Percentiles rank a stretch among this genome's conserved stretches.
Evolutionary conservation across 2,888 invertebrate species (phyloP).

Genomic region (Alsophila aescularia): DNA sequence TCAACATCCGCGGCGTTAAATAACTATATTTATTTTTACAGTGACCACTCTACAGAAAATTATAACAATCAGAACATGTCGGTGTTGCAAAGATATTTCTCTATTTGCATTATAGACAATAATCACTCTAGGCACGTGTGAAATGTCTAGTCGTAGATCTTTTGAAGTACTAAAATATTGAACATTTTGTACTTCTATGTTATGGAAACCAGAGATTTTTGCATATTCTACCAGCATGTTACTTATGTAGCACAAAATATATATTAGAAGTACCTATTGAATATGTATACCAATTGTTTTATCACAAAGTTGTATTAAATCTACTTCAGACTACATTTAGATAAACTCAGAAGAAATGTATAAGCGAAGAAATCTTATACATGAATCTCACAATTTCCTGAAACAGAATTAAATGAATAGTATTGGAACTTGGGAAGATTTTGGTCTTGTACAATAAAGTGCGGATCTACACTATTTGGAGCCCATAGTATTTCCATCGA

Average conservation of each 20-base stretch:
- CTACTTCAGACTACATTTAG: slow-evolving; percentile 9
- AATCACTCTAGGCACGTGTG: slow-evolving; percentile 75
- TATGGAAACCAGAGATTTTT: slow-evolving; percentile 20
- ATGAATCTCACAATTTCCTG: background rate
- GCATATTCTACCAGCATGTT: slow-evolving; percentile 15
- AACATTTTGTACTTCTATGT: slow-evolving; percentile 34
- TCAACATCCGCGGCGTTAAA: slow-evolving; percentile 67
- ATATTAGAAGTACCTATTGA: slow-evolving; percentile 3
- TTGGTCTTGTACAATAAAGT: background rate
- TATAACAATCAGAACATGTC: slow-evolving; percentile 76
- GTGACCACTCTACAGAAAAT: slow-evolving; percentile 81
- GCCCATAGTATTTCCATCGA: background rate
- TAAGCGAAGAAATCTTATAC: background rate
- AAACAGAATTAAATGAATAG: background rate
- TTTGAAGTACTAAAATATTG: slow-evolving; percentile 42
- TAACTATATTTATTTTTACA: slow-evolving; percentile 83
- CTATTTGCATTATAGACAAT: slow-evolving; percentile 75
- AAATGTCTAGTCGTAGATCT: slow-evolving; percentile 54
- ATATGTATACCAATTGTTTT: slow-evolving; percentile 8
- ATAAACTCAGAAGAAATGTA: slow-evolving; percentile 2
- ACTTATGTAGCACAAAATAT: slow-evolving; percentile 12
- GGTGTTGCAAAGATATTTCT: slow-evolving; percentile 80
- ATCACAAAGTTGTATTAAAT: background rate
- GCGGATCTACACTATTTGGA: background rate
- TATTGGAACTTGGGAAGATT: background rate